These are phyloP conservation scores for Drosophila vallismaia DNA, from an alignment of 2,888 invertebrate species.

Conservation along the genomic window DNA sequence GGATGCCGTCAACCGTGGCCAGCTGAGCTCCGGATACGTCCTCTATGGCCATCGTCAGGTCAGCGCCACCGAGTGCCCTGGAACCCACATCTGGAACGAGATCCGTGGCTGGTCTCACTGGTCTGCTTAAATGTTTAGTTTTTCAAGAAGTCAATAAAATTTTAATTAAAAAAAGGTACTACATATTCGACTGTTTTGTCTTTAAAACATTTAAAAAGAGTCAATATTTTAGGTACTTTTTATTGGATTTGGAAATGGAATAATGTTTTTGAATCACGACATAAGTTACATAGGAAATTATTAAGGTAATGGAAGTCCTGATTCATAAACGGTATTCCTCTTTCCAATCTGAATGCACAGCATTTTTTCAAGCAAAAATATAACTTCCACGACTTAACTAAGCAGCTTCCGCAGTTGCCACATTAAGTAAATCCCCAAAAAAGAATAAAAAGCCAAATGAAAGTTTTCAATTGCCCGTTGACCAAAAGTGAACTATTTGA, in stretches of 20 bases:
- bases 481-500: slow-evolving; percentile 24
- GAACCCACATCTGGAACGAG: slow-evolving; percentile 73
- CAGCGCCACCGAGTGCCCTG: slow-evolving; percentile 76
- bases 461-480: slow-evolving; percentile 19
- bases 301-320: too few species aligned
- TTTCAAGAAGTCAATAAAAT: slow-evolving; percentile 1
- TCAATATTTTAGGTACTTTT: too few species aligned
- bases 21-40: slow-evolving; percentile 53
- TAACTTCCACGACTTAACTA: slow-evolving; percentile 5
- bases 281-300: too few species aligned
- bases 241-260: too few species aligned
- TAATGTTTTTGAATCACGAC: too few species aligned
- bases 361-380: not conserved
- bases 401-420: not conserved
- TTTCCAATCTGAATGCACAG: too few species aligned
- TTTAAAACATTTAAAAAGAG: too few species aligned
- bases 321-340: too few species aligned
- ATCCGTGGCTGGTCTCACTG: slow-evolving; percentile 78
- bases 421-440: not conserved
- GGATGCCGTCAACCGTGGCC: slow-evolving; percentile 62
- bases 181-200: too few species aligned
- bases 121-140: slow-evolving; percentile 1
- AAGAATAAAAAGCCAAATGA: slow-evolving; percentile 8
- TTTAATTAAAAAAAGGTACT: not conserved
- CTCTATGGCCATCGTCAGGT: slow-evolving; percentile 78